Base-by-base conservation (phyloP, 1,140 invertebrate species). In the Drosophila subobscura region DNA sequence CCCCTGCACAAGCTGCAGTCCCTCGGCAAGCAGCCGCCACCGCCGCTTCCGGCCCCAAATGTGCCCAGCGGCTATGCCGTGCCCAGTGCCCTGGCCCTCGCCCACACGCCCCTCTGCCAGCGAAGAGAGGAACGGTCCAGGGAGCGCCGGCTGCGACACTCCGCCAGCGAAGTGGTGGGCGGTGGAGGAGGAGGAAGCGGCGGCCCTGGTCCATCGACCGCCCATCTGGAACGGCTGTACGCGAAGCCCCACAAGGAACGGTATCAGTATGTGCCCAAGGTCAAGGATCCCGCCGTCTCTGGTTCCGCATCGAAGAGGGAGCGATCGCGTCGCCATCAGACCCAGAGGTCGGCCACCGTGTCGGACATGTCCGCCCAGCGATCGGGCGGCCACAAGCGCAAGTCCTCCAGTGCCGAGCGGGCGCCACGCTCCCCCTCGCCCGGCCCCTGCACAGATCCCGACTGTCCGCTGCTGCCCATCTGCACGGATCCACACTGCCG, bases 401-500 rank as follows among this genome's bases (percentile, higher is more conserved):
- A 91, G 55, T 91, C 90, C 4, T 91, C 91, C 42, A 91, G 90
- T 25, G 91, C 90, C 5, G 91, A 91, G 57, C 77, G 90, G 27
- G 90, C 90, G 12, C 89, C 90, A 0, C 74, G 89, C 7, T 84
- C 80, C 0, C 80, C 81, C 4, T 90, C 91, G 1, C 89, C 91
- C 14, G 80, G 89, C 25, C 91, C 89, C 56, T 92, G 91, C 70
- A 91, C 78, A 4, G 91, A 92, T 84, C 91, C 91, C 47, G 63
- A 77, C 55, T 92, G 91, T 56, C 90, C 89, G 45, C 59, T 91
- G 54, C 68, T 92, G 66, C 91, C 91, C 52, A 91, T 92, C 41
- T 92, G 91, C 72, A 91, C 90, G 10, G 91, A 92, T 79, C 91
- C 91, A 6, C 83, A 91, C 42, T 92, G 91, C 72, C 76, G 90